These are phyloP conservation scores for Probaryconus sp. DNA, from an alignment of 1,140 invertebrate genomes.

Conservation along the genomic window DNA sequence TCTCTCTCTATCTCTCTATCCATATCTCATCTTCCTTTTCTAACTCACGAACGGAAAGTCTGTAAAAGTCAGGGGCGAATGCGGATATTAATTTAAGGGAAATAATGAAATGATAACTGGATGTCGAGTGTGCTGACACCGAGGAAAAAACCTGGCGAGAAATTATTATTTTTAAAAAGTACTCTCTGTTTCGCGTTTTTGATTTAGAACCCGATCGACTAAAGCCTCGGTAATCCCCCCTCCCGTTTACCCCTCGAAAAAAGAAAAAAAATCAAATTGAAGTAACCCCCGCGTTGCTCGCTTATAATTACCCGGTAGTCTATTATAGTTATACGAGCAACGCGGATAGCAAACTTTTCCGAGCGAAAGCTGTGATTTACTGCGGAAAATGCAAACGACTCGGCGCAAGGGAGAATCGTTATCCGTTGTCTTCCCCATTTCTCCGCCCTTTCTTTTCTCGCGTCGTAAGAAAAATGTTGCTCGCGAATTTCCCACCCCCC, in stretches of 20 bases:
- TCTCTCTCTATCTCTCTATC: constrained; percentile 8
- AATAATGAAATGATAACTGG: constrained; percentile 75
- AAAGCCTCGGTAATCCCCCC: constrained; percentile 56
- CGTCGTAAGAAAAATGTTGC: constrained; percentile 50
- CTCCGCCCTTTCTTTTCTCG: constrained; percentile 38
- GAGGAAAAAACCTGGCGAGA: constrained; percentile 38
- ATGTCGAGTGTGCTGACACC: constrained; percentile 41
- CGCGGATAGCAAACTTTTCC: constrained; percentile 55
- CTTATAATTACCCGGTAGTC: constrained; percentile 59
- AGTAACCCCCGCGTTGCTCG: constrained; percentile 42
- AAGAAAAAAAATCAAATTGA: constrained; percentile 64
- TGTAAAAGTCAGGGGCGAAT: constrained; percentile 57
- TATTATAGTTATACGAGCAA: constrained; percentile 58
- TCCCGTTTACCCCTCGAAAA: too few relatives aligned
- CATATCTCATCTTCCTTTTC: too few relatives aligned
- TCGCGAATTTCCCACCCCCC: constrained; percentile 13
- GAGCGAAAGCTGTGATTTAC: constrained; percentile 57
- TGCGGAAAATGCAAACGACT: constrained; percentile 64
- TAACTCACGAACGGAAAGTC: constrained; percentile 46
- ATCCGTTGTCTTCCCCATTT: constrained; percentile 30
- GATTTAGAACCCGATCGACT: constrained; percentile 40
- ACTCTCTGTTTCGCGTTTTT: constrained; percentile 22
- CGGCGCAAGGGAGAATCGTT: constrained; percentile 55
- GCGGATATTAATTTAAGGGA: constrained; percentile 73
- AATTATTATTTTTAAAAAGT: constrained; percentile 53